Conservation (phyloP, 2,888 invertebrate genomes). For the Lissocephala sabroskyi region DNA sequence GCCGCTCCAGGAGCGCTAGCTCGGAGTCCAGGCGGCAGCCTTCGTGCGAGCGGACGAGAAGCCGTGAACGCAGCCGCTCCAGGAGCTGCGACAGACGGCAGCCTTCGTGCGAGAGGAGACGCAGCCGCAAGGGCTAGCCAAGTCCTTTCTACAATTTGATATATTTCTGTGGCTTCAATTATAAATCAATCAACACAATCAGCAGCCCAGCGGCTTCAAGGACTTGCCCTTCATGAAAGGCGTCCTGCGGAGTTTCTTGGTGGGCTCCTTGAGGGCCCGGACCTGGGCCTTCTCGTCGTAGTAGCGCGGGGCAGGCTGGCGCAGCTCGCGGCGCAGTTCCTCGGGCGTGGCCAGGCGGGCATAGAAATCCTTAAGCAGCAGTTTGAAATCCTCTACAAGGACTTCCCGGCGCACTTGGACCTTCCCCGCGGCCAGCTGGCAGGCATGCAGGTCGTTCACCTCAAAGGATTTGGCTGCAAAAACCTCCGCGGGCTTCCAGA, state of each 20-base stretch:
- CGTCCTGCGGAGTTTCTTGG: too few species aligned
- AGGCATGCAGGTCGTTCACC: constrained; percentile 73
- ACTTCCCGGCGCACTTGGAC: constrained; percentile 57
- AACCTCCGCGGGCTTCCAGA: constrained; percentile 83
- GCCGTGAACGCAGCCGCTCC: too few species aligned
- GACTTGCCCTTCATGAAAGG: not conserved
- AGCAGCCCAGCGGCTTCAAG: not conserved
- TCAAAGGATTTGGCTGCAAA: constrained; percentile 80
- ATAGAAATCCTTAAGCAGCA: constrained; percentile 68
- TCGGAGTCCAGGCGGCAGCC: too few species aligned
- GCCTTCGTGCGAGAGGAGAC: too few species aligned
- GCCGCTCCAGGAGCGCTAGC: too few species aligned
- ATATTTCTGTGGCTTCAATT: too few species aligned
- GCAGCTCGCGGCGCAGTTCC: constrained; percentile 37
- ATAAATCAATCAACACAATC: not conserved
- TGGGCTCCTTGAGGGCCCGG: too few species aligned
- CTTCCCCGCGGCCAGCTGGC: constrained; percentile 37
- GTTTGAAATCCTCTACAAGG: constrained; percentile 69
- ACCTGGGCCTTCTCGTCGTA: too few species aligned
- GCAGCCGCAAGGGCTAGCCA: too few species aligned
- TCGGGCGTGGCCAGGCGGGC: constrained; percentile 53
- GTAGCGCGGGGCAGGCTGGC: constrained; percentile 32
- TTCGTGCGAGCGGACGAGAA: too few species aligned
- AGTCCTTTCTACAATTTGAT: too few species aligned
- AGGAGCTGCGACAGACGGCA: too few species aligned